Evolutionary conservation across 2,888 invertebrate genomes (phyloP).

Genomic region (Lucinisca nassula): DNA sequence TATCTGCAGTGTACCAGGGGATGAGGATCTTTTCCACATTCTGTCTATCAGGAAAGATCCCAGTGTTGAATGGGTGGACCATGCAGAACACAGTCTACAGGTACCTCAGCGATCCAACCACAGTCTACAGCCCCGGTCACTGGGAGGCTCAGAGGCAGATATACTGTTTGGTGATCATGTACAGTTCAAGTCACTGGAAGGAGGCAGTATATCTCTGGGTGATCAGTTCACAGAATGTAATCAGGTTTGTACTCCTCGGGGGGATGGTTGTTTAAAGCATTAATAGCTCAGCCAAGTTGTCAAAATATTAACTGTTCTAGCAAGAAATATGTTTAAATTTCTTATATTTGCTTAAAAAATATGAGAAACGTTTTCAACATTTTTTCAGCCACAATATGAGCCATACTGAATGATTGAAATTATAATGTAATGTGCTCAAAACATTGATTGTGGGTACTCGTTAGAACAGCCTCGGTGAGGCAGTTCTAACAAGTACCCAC

Average conservation of each 20-base stretch:
- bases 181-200: conserved; percentile 70
- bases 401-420: no score
- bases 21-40: conserved; percentile 55
- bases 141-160: conserved; percentile 68
- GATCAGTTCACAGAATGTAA: conserved; percentile 77
- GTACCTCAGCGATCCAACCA: conserved; percentile 22
- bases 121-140: background rate
- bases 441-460: no score
- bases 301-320: no score
- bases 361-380: no score
- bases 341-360: no score
- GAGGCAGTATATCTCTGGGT: conserved; percentile 75
- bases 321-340: no score
- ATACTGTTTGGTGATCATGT: conserved; percentile 61
- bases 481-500: no score
- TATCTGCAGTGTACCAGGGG: conserved; percentile 53
- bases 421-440: no score
- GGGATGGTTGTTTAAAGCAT: no score
- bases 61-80: conserved; percentile 46
- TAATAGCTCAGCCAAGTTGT: no score
- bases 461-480: no score
- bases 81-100: conserved; percentile 29
- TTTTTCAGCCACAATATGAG: no score
- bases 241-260: conserved; percentile 17
- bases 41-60: conserved; percentile 30